These are phyloP conservation scores for Dinomys branickii DNA, from an alignment of 2,113 vertebrate species.

Conservation along the genomic window DNA sequence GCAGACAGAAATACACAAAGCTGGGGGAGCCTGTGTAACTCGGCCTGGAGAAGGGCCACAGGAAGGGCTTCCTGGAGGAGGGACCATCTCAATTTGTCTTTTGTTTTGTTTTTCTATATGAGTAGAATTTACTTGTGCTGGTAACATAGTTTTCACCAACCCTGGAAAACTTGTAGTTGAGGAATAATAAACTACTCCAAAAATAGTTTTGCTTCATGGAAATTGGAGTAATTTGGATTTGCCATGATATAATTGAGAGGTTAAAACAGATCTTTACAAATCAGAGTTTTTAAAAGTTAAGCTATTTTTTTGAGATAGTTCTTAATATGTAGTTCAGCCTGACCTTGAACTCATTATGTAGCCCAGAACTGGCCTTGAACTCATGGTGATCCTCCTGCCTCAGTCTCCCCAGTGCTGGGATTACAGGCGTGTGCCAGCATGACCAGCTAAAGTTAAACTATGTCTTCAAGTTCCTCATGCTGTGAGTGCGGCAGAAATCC, in stretches of 20 bases:
- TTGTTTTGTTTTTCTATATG: neutral
- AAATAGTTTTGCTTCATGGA: neutral
- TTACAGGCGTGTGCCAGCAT: neutral
- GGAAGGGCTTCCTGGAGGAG: slow-evolving; percentile 19
- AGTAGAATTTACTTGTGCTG: neutral
- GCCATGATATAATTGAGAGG: neutral
- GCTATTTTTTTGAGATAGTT: neutral
- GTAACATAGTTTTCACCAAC: slow-evolving; percentile 10
- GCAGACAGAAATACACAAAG: neutral
- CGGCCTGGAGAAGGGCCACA: neutral
- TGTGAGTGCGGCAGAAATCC: neutral
- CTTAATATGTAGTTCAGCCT: neutral
- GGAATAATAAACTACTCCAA: neutral
- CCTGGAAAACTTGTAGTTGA: neutral
- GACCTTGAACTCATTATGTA: neutral
- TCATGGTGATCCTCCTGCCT: neutral
- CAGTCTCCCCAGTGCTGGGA: neutral
- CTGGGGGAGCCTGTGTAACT: neutral
- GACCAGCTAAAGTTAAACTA: neutral
- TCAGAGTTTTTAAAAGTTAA: neutral
- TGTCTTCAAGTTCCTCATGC: neutral
- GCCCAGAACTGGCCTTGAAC: neutral
- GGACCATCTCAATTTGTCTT: neutral
- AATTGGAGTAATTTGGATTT: neutral
- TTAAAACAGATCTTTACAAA: neutral